Percentiles rank a stretch among this genome's conserved stretches.
These are phyloP conservation scores for Pardosa pseudoannulata DNA, from an alignment of 2,888 invertebrate genomes.

Conservation along the genomic window DNA sequence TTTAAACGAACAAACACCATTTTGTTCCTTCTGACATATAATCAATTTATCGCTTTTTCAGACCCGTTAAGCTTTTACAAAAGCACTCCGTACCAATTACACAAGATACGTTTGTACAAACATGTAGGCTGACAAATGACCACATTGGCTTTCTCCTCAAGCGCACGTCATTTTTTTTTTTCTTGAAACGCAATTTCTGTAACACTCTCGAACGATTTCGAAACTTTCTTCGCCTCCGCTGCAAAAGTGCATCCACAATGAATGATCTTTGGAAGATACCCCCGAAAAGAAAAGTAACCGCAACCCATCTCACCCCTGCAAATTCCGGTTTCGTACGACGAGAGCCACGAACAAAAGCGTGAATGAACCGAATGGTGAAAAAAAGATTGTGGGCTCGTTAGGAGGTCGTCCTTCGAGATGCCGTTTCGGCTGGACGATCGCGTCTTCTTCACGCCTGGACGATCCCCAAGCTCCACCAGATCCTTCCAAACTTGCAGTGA, in stretches of 20 bases:
- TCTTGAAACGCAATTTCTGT: background rate
- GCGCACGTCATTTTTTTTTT: background rate
- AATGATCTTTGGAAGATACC: background rate
- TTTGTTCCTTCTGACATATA: background rate
- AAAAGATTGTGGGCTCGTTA: background rate
- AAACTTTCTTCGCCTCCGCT: background rate
- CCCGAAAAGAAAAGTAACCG: background rate
- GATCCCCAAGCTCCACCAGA: background rate
- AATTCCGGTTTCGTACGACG: constrained; percentile 2
- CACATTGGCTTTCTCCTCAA: background rate
- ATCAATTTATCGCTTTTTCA: background rate
- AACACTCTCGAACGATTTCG: too few species aligned
- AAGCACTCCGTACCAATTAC: background rate
- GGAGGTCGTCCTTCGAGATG: constrained; percentile 15
- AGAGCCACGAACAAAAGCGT: constrained; percentile 2
- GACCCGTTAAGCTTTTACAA: background rate
- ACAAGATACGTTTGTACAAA: background rate
- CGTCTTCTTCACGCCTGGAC: constrained; percentile 10
- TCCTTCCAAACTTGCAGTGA: background rate
- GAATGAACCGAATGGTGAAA: constrained; percentile 3
- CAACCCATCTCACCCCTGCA: background rate
- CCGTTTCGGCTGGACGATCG: constrained; percentile 8
- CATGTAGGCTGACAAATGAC: background rate
- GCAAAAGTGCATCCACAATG: background rate
- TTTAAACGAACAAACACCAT: background rate